Conservation (phyloP, 2,113 vertebrate species). For the Oceanites oceanicus region DNA sequence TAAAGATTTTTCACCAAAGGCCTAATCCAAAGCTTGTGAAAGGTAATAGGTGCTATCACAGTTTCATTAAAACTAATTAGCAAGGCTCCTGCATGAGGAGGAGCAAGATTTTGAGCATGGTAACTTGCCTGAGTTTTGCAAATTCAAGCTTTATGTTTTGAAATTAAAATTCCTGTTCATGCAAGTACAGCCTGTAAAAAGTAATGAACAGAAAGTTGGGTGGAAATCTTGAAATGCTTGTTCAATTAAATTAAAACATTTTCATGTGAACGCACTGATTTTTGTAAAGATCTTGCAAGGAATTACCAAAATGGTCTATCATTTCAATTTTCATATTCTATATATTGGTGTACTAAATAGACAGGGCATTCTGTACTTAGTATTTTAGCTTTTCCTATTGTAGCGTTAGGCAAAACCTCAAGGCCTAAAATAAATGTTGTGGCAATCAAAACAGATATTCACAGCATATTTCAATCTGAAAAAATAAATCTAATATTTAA, state of each 20-base stretch:
- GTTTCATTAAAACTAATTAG: background rate
- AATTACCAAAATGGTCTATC: background rate
- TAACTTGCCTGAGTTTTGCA: background rate
- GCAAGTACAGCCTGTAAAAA: background rate
- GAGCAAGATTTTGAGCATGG: background rate
- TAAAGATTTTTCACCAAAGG: background rate
- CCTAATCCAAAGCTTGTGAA: background rate
- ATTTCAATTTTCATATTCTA: background rate
- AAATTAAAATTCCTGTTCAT: background rate
- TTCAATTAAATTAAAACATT: background rate
- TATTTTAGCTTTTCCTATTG: background rate
- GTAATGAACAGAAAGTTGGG: background rate
- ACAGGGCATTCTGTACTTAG: background rate
- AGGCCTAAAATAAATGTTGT: background rate
- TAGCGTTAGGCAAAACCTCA: background rate
- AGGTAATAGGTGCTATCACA: background rate
- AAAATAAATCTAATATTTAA: background rate
- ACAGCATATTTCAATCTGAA: background rate
- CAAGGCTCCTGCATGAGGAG: background rate
- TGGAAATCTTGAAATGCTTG: background rate
- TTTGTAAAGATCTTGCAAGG: background rate
- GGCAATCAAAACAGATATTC: background rate
- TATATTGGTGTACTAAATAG: background rate
- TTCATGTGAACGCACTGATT: background rate
- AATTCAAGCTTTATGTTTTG: background rate